Base-by-base conservation (phyloP, 2,113 vertebrate genomes). In the Laticauda colubrina region DNA sequence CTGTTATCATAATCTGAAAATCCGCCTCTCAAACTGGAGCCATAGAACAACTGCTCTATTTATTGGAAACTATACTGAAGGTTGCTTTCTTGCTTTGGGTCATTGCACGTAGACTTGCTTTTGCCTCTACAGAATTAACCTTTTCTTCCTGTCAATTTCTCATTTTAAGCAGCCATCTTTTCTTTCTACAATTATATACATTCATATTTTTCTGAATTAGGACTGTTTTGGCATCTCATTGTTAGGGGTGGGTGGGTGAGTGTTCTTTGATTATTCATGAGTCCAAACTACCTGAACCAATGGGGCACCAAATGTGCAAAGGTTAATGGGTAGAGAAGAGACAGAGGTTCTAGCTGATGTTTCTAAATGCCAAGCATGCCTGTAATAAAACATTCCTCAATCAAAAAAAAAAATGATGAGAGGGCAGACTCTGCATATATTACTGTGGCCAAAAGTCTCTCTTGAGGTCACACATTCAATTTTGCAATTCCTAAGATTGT, bases 1-100 rank as follows among this genome's bases (percentile, higher is more conserved):
- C 61, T 48, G 91, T 81, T 59, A 29, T 64, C 86, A 90, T 54
- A 59, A 93, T 93, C 56, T 39, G n/a, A 81, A 89, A 94, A 96
- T 92, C 85, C 90, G 87, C 9, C 85, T 93, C 90, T 91, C 64
- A 75, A 75, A 91, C 51, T 21, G 0, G 3, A 93, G 93, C 43
- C 0, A 0, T 94, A 48, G 92, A 90, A 61, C 0, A 0, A 89
- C 87, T 94, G 89, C 94, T 81, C 89, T 89, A n/a, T 93, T 95
- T 93, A 93, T 93, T 7, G 90, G 53, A 88, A 69, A 54, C n/a
- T 81, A 29, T 93, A 93, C 92, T 9, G 92, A 51, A 88, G 69
- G 51, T 29, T 81, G 29, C 61, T 39, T 81, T 5, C 91, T 87
- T 85, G 0, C 0, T 39, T 88, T 0, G 0, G 69, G 64, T 53